A percentile compares a stretch with the other conserved stretches of the same genome.
These are phyloP conservation scores for Miltochrista miniata DNA, from an alignment of 2,888 invertebrate species.

Conservation along the genomic window DNA sequence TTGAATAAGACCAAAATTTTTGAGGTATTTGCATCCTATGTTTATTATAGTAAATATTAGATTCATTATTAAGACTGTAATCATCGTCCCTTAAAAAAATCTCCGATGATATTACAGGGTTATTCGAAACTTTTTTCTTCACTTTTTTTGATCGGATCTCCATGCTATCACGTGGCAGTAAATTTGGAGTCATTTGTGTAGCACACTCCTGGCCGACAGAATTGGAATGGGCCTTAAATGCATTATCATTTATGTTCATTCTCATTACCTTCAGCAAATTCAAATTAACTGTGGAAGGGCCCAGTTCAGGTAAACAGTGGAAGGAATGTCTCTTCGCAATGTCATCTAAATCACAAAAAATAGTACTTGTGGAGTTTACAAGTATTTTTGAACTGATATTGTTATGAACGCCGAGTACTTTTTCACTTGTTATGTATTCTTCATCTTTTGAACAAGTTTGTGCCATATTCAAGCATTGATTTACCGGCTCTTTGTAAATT, in stretches of 20 bases:
- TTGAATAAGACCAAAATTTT: constrained; percentile 65
- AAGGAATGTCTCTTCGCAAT: constrained; percentile 66
- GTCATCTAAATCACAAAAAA: constrained; percentile 71
- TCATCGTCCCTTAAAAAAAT: constrained; percentile 56
- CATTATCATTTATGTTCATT: constrained; percentile 30
- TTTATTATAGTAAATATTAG: constrained; percentile 31
- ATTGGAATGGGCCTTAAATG: constrained; percentile 46
- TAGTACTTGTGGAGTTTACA: constrained; percentile 60
- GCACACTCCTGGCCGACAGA: constrained; percentile 64
- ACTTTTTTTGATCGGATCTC: constrained; percentile 44
- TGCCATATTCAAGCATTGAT: constrained; percentile 9
- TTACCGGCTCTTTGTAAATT: constrained; percentile 27
- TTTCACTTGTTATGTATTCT: constrained; percentile 56
- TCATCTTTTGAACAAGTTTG: constrained; percentile 20
- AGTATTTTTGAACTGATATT: constrained; percentile 45
- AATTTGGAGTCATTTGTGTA: constrained; percentile 52
- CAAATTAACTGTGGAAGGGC: constrained; percentile 36
- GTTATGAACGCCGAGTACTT: constrained; percentile 51
- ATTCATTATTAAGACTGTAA: constrained; percentile 27
- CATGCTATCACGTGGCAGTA: constrained; percentile 45
- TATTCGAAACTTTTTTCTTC: constrained; percentile 41
- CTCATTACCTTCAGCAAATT: constrained; percentile 43
- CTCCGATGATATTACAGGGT: constrained; percentile 54
- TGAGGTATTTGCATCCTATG: constrained; percentile 45
- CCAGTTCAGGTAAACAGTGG: constrained; percentile 49